These are phyloP conservation scores for Tenodera sinensis DNA, from an alignment of 2,888 invertebrate genomes.

Conservation along the genomic window DNA sequence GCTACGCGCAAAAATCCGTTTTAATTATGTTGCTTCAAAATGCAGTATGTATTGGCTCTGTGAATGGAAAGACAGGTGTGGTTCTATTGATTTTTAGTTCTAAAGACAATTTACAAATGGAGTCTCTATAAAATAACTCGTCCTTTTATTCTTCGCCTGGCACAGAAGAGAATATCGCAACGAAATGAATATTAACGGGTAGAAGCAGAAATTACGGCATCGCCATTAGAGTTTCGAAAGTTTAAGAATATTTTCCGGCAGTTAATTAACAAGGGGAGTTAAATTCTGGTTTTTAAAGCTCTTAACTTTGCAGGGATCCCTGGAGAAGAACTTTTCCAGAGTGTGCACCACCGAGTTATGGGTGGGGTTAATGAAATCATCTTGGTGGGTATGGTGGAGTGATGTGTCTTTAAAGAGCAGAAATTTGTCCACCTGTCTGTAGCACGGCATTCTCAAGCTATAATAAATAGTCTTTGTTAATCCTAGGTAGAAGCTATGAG, in stretches of 20 bases:
- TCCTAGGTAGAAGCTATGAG: no score
- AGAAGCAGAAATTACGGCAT: neutral
- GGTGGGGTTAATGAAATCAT: neutral
- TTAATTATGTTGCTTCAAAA: neutral
- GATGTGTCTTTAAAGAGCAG: neutral
- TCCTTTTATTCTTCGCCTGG: neutral
- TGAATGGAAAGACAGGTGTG: neutral
- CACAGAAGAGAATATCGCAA: neutral
- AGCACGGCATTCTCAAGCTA: neutral
- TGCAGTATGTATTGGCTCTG: neutral
- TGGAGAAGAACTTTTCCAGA: neutral
- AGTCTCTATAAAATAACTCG: neutral
- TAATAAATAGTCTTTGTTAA: no score
- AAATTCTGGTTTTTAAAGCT: neutral
- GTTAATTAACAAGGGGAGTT: neutral
- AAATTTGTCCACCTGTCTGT: neutral
- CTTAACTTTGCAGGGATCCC: neutral
- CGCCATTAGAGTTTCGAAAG: neutral
- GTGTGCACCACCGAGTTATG: neutral
- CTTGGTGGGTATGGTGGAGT: neutral
- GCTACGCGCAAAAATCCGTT: neutral
- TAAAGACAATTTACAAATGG: neutral
- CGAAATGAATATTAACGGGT: neutral
- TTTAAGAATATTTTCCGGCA: neutral
- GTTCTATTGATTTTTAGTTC: neutral